Conservation (phyloP, 2,113 vertebrate species). For the Zosterops japonicus region DNA sequence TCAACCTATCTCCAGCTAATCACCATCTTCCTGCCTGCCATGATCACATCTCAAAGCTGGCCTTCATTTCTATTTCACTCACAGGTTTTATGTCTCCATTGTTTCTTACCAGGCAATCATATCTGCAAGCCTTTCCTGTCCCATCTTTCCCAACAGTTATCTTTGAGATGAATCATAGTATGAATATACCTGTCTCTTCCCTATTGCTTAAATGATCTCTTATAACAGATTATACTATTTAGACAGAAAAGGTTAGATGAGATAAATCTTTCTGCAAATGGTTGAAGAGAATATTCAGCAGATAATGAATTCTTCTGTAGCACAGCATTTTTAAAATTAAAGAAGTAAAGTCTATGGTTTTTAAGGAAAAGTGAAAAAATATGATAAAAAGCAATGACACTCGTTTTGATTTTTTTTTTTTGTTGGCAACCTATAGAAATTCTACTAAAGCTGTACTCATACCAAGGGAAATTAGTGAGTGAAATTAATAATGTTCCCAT, state of each 20-base stretch:
- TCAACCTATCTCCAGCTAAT: too few relatives aligned
- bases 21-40: too few relatives aligned
- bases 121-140: too few relatives aligned
- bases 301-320: not conserved
- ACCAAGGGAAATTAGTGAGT: not conserved
- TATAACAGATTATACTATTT: not conserved
- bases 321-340: not conserved
- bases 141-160: not conserved
- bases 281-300: not conserved
- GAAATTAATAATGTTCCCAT: not conserved
- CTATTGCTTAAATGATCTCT: not conserved
- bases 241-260: not conserved
- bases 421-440: not conserved
- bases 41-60: too few relatives aligned
- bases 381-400: not conserved
- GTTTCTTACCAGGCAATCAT: too few relatives aligned
- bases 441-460: not conserved
- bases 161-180: not conserved
- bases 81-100: too few relatives aligned
- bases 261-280: not conserved
- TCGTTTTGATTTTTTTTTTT: not conserved
- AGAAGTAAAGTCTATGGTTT: not conserved
- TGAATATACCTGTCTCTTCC: not conserved
- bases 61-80: too few relatives aligned
- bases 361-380: not conserved